These are phyloP conservation scores for Lycia hirtaria DNA, from an alignment of 2,888 invertebrate species.

Conservation along the genomic window DNA sequence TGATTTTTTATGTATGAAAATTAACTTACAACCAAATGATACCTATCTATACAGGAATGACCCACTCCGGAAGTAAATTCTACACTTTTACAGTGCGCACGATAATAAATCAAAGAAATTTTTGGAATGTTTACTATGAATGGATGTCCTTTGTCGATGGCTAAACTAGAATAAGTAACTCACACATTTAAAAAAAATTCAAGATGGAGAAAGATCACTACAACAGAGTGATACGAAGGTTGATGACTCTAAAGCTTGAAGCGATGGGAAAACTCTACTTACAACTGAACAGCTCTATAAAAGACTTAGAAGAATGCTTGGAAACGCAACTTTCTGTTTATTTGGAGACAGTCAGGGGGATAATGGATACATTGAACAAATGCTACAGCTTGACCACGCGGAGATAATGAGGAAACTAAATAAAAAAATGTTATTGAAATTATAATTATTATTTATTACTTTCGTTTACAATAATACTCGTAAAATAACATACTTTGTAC, in stretches of 20 bases:
- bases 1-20: too few species aligned
- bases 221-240: slow-evolving; percentile 56
- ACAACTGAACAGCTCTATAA: slow-evolving; percentile 43
- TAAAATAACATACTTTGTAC: slow-evolving; percentile 59
- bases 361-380: slow-evolving; percentile 51
- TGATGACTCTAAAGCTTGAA: slow-evolving; percentile 55
- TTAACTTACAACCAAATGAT: too few species aligned
- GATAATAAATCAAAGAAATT: too few species aligned
- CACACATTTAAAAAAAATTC: too few species aligned
- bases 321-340: slow-evolving; percentile 50
- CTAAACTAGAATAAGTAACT: too few species aligned
- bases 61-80: too few species aligned
- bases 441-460: slow-evolving; percentile 48
- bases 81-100: too few species aligned
- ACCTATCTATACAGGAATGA: too few species aligned
- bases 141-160: too few species aligned
- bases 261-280: slow-evolving; percentile 51
- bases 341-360: slow-evolving; percentile 48
- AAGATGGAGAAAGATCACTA: slow-evolving; percentile 68
- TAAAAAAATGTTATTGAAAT: slow-evolving; percentile 38
- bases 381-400: slow-evolving; percentile 51
- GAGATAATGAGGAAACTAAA: slow-evolving; percentile 9
- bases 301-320: slow-evolving; percentile 56
- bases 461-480: slow-evolving; percentile 63
- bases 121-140: too few species aligned